Base-by-base conservation (phyloP, 2,888 invertebrate species). In the Agriotes lineatus region DNA sequence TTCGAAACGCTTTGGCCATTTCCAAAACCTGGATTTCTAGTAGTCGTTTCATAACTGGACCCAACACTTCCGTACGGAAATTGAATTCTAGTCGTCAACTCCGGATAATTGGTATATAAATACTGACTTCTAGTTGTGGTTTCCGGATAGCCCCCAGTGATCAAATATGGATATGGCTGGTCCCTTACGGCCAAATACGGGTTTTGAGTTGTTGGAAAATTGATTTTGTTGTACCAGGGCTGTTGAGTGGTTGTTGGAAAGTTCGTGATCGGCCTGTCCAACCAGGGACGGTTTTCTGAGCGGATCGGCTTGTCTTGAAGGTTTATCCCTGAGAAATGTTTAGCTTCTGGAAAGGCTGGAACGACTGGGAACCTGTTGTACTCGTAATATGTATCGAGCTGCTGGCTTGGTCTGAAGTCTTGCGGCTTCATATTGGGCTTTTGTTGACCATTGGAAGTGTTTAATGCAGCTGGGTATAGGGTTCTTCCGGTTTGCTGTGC, bases 351-450 rank as follows among this genome's bases (percentile, higher is more conserved):
- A 62, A 74, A 71, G n/a, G 78, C 82, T 2, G 82, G 81, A 18
- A 71, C 65, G 2, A 82, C 82, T 10, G 86, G 85, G 68, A 85
- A 82, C 44, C 78, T 80, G 44, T 85, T 85, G 65, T 79, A 82
- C 73, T 88, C 88, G 71, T 85, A 85, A 71, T 84, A 84, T 35
- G 81, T 83, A 12, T 85, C 86, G 25, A 88, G 71, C 74, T 85
- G 87, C 7, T 85, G 86, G 76, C 88, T 89, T 1, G 88, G 88
- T 58, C 82, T 85, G 69, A 88, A 88, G 52, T 80, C 77, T n/a
- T 18, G 10, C 7, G 14, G 18, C 2, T 48, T 57, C 1, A 19
- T 12, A 14, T 19, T 30, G n/a, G 2, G 1, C 5, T 18, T 62
- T 9, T 20, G 18, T 12, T 48, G 48, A n/a, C 12, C 50, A 7